phyloP scores from a whole-genome alignment of 2,888 invertebrate genomes.

The Phengaris alcon region DNA sequence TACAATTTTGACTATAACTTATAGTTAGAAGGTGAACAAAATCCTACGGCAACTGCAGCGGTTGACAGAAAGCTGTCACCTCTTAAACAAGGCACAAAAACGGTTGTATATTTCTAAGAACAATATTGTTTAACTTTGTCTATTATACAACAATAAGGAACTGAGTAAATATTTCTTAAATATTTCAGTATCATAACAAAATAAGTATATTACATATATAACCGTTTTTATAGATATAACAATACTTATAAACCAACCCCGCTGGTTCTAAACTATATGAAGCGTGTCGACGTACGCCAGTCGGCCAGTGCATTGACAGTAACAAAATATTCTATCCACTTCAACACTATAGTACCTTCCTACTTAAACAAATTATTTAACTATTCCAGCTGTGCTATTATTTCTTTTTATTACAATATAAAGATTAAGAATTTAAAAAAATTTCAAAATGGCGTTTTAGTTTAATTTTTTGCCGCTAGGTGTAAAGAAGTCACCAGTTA shows the following conservation, averaged over 20 bases:
- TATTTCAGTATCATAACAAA: background rate
- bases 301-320: conserved; percentile 42
- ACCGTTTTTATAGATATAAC: conserved; percentile 33
- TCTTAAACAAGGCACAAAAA: background rate
- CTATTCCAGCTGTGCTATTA: background rate
- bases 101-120: background rate
- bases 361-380: background rate
- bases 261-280: conserved; percentile 41
- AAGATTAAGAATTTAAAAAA: background rate
- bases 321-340: conserved; percentile 35
- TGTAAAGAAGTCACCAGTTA: background rate
- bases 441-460: background rate
- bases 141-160: no score
- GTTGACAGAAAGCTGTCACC: conserved; percentile 10
- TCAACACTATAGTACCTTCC: conserved; percentile 8
- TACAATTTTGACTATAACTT: conserved; percentile 3
- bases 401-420: no score
- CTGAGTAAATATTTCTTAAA: no score
- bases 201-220: conserved; percentile 27
- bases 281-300: conserved; percentile 42
- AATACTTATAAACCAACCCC: conserved; percentile 37
- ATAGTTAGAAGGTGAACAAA: conserved; percentile 23
- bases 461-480: background rate
- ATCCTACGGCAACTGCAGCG: conserved; percentile 19
- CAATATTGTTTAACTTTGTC: no score